phyloP scores from a whole-genome alignment of 2,888 invertebrate genomes.

The Polyommatus icarus region DNA sequence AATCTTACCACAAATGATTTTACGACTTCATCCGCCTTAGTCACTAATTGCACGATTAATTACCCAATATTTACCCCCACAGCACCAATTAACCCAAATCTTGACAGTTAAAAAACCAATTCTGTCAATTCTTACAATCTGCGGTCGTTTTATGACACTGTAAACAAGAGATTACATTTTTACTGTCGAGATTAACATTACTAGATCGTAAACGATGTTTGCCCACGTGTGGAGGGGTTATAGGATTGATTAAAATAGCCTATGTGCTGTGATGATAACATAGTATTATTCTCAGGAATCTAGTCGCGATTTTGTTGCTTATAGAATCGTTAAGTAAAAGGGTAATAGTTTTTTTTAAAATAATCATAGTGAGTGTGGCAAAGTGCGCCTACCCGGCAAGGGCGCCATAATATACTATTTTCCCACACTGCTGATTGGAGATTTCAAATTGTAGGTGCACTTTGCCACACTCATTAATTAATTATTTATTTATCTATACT shows the following conservation, averaged over 20 bases:
- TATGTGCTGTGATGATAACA: background rate
- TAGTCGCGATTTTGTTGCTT: too few species aligned
- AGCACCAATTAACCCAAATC: background rate
- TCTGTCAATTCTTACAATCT: slow-evolving; percentile 34
- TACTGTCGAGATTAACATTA: slow-evolving; percentile 53
- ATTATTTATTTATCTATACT: too few species aligned
- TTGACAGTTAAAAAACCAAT: background rate
- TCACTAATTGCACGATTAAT: background rate
- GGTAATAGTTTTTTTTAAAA: too few species aligned
- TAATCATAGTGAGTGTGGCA: too few species aligned
- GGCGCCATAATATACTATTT: too few species aligned
- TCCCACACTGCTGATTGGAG: too few species aligned
- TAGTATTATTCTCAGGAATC: background rate
- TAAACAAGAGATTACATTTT: slow-evolving; percentile 54
- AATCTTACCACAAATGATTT: background rate
- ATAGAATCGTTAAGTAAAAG: too few species aligned
- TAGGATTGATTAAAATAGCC: background rate
- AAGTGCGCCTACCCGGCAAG: too few species aligned
- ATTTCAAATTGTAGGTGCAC: too few species aligned
- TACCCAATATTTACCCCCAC: background rate
- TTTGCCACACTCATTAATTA: too few species aligned
- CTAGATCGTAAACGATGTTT: slow-evolving; percentile 50
- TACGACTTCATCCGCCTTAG: background rate
- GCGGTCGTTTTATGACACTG: slow-evolving; percentile 47
- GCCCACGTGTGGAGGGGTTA: slow-evolving; percentile 29